Conservation (phyloP, 2,888 invertebrate species). For the Xestia c-nigrum region DNA sequence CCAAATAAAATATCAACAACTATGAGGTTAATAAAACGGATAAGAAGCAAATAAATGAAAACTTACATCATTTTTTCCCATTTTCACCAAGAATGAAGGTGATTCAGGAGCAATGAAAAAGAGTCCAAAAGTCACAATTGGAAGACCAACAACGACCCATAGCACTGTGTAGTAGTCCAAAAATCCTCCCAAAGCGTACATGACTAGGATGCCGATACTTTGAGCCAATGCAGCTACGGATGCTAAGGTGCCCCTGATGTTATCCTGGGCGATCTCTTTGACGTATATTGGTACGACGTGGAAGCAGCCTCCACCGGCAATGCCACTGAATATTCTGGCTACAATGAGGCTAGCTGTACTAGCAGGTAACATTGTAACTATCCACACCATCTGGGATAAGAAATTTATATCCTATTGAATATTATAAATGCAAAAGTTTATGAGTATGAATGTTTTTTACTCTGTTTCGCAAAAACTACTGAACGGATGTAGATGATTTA, state of each 20-base stretch:
- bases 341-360: slow-evolving; percentile 69
- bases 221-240: slow-evolving; percentile 71
- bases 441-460: no score
- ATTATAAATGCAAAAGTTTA: no score
- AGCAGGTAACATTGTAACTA: slow-evolving; percentile 68
- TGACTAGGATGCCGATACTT: slow-evolving; percentile 75
- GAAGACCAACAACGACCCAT: slow-evolving; percentile 70
- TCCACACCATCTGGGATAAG: slow-evolving; percentile 71
- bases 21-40: background rate
- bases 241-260: slow-evolving; percentile 76
- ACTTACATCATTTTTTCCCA: slow-evolving; percentile 76
- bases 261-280: slow-evolving; percentile 79
- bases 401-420: background rate
- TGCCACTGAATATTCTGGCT: slow-evolving; percentile 73
- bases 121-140: slow-evolving; percentile 68
- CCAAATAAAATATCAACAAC: background rate
- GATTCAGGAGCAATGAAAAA: slow-evolving; percentile 81
- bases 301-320: slow-evolving; percentile 75
- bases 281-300: slow-evolving; percentile 77
- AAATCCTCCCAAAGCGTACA: slow-evolving; percentile 77
- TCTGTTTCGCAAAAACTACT: no score
- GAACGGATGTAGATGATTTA: no score
- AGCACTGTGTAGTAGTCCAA: slow-evolving; percentile 75
- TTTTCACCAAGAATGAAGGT: slow-evolving; percentile 79
- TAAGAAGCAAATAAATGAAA: background rate